Percentiles rank a stretch among this genome's conserved stretches.
Evolutionary conservation across 1,140 invertebrate genomes (phyloP).

Genomic region (Stegodyphus mimosarum): DNA sequence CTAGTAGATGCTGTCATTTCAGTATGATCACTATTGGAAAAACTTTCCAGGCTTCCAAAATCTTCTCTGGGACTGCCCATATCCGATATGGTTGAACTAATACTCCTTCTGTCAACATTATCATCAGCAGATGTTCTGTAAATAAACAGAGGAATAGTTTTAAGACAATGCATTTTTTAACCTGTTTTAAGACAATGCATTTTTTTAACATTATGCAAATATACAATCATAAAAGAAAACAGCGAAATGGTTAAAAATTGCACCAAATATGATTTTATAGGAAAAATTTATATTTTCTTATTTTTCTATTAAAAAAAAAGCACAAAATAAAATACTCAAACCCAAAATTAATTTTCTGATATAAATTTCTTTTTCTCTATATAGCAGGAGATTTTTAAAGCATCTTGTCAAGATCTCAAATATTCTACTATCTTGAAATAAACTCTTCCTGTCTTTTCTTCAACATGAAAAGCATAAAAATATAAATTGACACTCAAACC

Average conservation of each 20-base stretch:
- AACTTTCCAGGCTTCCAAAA: constrained; percentile 58
- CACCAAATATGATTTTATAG: neutral
- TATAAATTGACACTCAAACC: too few relatives aligned
- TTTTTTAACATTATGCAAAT: neutral
- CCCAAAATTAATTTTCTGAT: too few relatives aligned
- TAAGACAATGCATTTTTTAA: neutral
- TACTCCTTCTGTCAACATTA: constrained; percentile 37
- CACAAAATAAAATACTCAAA: too few relatives aligned
- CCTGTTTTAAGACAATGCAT: too few relatives aligned
- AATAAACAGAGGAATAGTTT: neutral
- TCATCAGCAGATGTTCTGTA: constrained; percentile 14
- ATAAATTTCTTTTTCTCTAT: too few relatives aligned
- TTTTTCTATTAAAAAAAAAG: too few relatives aligned
- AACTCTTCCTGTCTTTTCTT: too few relatives aligned
- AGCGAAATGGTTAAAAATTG: neutral
- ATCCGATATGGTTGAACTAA: constrained; percentile 61
- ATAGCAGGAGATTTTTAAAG: too few relatives aligned
- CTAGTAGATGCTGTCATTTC: constrained; percentile 54
- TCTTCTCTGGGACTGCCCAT: constrained; percentile 61
- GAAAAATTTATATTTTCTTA: too few relatives aligned
- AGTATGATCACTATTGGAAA: constrained; percentile 51
- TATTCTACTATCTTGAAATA: too few relatives aligned
- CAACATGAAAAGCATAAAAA: too few relatives aligned
- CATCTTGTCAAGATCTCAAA: too few relatives aligned
- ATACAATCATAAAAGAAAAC: neutral